These are phyloP conservation scores for Drosophila lacertosa DNA, from an alignment of 1,140 invertebrate species.

Conservation along the genomic window DNA sequence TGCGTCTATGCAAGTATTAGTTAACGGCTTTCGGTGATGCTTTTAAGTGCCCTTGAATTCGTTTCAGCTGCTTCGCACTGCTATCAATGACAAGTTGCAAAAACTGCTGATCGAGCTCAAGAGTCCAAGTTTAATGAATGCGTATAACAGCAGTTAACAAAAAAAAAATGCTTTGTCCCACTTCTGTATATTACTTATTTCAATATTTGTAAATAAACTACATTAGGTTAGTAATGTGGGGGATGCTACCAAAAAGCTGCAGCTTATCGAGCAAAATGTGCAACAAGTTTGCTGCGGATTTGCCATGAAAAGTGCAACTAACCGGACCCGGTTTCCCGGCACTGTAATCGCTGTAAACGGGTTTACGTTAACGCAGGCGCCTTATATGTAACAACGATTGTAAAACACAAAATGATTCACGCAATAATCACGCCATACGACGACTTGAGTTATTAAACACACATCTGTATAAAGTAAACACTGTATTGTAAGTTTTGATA, in stretches of 20 bases:
- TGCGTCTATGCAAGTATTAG: not conserved
- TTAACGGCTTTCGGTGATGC: not conserved
- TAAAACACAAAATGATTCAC: constrained; percentile 24
- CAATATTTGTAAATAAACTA: constrained; percentile 3
- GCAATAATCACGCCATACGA: constrained; percentile 35
- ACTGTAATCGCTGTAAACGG: constrained; percentile 22
- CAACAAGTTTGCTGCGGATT: constrained; percentile 36
- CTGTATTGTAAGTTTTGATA: constrained; percentile 15
- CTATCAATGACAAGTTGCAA: constrained; percentile 22
- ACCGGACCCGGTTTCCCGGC: not conserved
- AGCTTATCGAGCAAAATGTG: not conserved
- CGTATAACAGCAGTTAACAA: constrained; percentile 4
- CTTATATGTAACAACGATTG: constrained; percentile 10
- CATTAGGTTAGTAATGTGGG: not conserved
- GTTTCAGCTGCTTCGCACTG: not conserved
- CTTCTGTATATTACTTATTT: not conserved
- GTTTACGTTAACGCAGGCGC: constrained; percentile 30
- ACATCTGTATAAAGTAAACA: not conserved
- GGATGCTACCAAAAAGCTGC: not conserved
- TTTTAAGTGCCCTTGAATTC: constrained; percentile 10
- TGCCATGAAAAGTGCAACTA: constrained; percentile 1
- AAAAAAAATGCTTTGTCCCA: not conserved
- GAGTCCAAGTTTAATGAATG: constrained; percentile 18
- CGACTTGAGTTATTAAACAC: not conserved
- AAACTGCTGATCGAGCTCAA: constrained; percentile 31